Evolutionary conservation across 2,888 invertebrate species (phyloP).

Genomic region (Agrenia bidenticulata): DNA sequence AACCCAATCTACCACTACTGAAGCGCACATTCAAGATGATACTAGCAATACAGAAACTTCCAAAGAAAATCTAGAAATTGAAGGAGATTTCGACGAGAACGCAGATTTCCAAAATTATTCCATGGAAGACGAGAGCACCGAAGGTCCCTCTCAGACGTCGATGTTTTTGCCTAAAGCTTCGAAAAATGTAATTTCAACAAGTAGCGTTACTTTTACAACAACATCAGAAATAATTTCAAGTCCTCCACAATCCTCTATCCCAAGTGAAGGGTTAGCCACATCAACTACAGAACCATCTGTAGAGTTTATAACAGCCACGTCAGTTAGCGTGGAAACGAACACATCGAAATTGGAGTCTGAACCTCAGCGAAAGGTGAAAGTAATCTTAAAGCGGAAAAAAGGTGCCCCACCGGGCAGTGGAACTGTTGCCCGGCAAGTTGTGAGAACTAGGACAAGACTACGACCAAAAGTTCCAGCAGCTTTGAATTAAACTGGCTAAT

Average conservation of each 20-base stretch:
- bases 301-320: not conserved
- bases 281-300: not conserved
- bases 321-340: not conserved
- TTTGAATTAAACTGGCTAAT: too few relatives aligned
- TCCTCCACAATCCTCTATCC: not conserved
- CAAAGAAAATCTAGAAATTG: not conserved
- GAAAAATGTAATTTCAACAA: not conserved
- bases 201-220: not conserved
- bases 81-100: not conserved
- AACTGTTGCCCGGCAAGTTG: conserved; percentile 17
- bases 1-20: conserved; percentile 7
- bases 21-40: not conserved
- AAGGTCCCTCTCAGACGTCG: too few relatives aligned
- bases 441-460: conserved; percentile 7
- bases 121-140: not conserved
- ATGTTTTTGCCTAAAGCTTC: too few relatives aligned
- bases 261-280: not conserved
- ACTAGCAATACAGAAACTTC: not conserved
- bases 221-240: not conserved
- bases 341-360: not conserved
- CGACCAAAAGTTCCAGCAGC: not conserved
- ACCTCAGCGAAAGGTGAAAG: conserved; percentile 5
- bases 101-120: not conserved
- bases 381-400: conserved; percentile 11
- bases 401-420: conserved; percentile 8